Base-by-base conservation (phyloP, 1,140 invertebrate genomes). In the Pantala flavescens region DNA sequence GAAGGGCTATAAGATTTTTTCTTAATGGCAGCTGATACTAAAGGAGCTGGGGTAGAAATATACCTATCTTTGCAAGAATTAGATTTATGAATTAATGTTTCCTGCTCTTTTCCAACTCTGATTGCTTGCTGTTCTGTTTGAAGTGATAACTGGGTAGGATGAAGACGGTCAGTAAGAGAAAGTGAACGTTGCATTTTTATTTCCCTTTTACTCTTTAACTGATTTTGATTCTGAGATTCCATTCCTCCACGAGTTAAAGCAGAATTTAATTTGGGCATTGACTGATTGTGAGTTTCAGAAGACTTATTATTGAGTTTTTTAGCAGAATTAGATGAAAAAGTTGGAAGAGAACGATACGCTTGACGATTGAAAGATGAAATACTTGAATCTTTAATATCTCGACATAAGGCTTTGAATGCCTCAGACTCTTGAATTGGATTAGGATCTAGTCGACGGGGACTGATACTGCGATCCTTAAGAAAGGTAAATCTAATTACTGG, bases 391-490 rank as follows among this genome's bases (percentile, higher is more conserved):
- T 76, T 23, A 43, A 78, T 78, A 71, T 77, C 75, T 24, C 73
- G 19, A 72, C 43, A 74, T 63, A 78, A 73, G 24, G 77, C 75
- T 75, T 78, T 78, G 72, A 77, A 78, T n/a, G 77, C 77, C 7
- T 76, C 72, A 19, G 76, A 74, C 14, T 75, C 63, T 72, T 74
- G 74, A 14, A 78, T 74, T 23, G 76, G 70, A 19, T 76, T 74
- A 71, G 78, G 78, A 55, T 77, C 24, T 71, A 78, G 72, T 74
- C 76, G 72, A n/a, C 76, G 43, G 2, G 74, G 73, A 73, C 74
- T 78, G 9, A 76, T 75, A 72, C 75, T 75, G 21, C 75, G 74
- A 70, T 78, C 78, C 73, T 78, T 78, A 10, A 78, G 43, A 36
- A 74, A 77, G 24, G 72, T 72, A 28, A 78, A 72, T 43, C 74